Evolutionary conservation across 2,797 vertebrate genomes (phyloP), one percentile per base, ranked within the genome.

Genomic region (Melanotaenia nigrans): DNA sequence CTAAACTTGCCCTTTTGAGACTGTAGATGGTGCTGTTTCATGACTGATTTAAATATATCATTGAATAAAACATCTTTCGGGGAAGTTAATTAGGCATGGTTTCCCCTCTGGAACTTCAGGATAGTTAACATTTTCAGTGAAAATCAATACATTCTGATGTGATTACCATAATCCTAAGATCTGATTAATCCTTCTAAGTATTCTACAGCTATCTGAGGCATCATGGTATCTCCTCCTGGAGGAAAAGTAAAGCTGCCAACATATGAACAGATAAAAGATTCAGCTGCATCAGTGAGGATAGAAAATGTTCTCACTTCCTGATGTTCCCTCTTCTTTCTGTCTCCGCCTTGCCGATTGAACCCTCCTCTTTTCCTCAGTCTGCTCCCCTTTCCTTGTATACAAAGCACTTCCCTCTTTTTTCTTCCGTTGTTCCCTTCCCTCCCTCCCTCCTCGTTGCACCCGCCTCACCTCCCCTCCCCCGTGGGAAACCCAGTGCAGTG

Each of bases 401-500:
- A 54, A 45, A 40, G 0, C 64, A 74, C 77, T 72, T 75, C 72
- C 68, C 73, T 81, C 66, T 61, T 68, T 76, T 73, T 61, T 42
- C 79, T 79, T 47, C 71, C 38, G 11, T 62, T 54, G 12, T 56
- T 80, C 70, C 79, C 67, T 80, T 82, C 81, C 70, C 75, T 85
- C 75, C 72, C 76, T 85, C 74, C 71, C 72, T 76, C 75, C 78
- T 65, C 68, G 20, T 64, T 28, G 49, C 83, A 60, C 65, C 63
- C 75, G 68, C 51, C 8, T n/a, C 1, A 49, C 65, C 45, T 74
- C 72, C 92, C 92, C 91, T 90, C 90, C 93, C 89, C 92, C 91
- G 92, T 94, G 94, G 92, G 94, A 95, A 95, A 90, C 79, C 86
- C 84, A 81, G 87, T 54, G 80, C 92, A 85, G 89, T 94, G 93